Conservation (phyloP, 1,140 invertebrate species). For the Papilio aristodemus region DNA sequence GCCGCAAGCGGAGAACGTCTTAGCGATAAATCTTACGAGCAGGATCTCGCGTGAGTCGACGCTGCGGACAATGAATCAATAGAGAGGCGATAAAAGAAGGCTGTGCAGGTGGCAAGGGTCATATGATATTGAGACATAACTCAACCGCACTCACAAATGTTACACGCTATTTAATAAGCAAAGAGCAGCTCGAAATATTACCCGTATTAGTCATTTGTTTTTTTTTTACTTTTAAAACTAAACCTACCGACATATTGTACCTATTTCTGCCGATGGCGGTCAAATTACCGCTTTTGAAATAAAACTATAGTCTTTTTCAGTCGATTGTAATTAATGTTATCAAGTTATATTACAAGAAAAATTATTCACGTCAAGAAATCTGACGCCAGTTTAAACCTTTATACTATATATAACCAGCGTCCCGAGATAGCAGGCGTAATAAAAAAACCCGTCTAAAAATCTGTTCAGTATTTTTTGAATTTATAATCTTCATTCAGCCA, state of each 20-base stretch:
- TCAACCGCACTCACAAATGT: slow-evolving; percentile 45
- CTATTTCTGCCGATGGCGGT: too few relatives aligned
- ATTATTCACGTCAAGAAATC: neutral
- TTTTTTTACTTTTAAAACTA: too few relatives aligned
- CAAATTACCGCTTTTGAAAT: too few relatives aligned
- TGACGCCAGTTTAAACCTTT: too few relatives aligned
- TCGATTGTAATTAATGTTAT: too few relatives aligned
- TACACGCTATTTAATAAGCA: slow-evolving; percentile 29
- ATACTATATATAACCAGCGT: neutral
- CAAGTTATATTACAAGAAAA: neutral
- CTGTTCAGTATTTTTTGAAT: too few relatives aligned
- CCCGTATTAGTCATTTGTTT: neutral
- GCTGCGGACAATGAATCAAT: slow-evolving; percentile 61
- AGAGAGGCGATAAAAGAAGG: slow-evolving; percentile 47
- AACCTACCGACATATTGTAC: too few relatives aligned
- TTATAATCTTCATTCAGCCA: too few relatives aligned
- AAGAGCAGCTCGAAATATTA: neutral
- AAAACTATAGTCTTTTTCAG: too few relatives aligned
- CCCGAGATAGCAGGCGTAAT: too few relatives aligned
- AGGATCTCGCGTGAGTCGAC: slow-evolving; percentile 46
- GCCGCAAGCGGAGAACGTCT: slow-evolving; percentile 1
- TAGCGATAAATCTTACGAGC: slow-evolving; percentile 23
- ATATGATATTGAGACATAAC: slow-evolving; percentile 65
- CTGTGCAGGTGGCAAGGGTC: slow-evolving; percentile 56
- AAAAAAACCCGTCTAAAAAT: too few relatives aligned